A percentile compares a stretch with the other conserved stretches of the same genome.
phyloP scores from a whole-genome alignment of 2,113 vertebrate genomes.

The Lophura nycthemera region DNA sequence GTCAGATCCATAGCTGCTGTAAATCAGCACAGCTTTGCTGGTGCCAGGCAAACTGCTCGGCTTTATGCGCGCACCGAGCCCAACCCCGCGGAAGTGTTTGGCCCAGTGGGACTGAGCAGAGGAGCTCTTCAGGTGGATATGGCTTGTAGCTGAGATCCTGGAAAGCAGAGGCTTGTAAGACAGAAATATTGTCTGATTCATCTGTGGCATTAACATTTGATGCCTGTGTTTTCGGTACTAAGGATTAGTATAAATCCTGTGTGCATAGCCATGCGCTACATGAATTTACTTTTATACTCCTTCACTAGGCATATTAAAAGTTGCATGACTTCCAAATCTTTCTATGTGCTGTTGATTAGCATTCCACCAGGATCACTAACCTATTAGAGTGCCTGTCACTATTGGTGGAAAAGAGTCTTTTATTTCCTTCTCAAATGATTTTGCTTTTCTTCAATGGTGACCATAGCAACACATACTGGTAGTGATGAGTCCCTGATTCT shows the following conservation, averaged over 20 bases:
- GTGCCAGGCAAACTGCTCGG: background rate
- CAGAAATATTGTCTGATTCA: background rate
- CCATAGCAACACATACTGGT: slow-evolving; percentile 68
- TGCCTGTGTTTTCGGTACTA: background rate
- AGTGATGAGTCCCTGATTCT: slow-evolving; percentile 61
- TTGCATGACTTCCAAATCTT: slow-evolving; percentile 34
- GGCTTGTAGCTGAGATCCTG: background rate
- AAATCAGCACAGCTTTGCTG: background rate
- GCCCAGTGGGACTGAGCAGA: background rate
- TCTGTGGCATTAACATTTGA: background rate
- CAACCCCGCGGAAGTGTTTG: background rate
- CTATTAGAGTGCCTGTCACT: slow-evolving; percentile 52
- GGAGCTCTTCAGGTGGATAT: background rate
- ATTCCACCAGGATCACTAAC: slow-evolving; percentile 67
- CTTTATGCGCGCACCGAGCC: background rate
- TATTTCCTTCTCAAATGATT: slow-evolving; percentile 71
- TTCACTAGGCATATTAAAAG: background rate
- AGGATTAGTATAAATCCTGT: background rate
- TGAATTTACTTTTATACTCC: background rate
- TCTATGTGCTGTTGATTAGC: slow-evolving; percentile 64
- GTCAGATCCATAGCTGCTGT: slow-evolving; percentile 43
- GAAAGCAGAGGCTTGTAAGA: background rate
- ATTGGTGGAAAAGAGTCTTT: slow-evolving; percentile 56
- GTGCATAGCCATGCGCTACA: background rate
- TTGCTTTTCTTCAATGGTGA: slow-evolving; percentile 66